Conservation (phyloP, 2,888 invertebrate species). For the Brachylomia viminalis region DNA sequence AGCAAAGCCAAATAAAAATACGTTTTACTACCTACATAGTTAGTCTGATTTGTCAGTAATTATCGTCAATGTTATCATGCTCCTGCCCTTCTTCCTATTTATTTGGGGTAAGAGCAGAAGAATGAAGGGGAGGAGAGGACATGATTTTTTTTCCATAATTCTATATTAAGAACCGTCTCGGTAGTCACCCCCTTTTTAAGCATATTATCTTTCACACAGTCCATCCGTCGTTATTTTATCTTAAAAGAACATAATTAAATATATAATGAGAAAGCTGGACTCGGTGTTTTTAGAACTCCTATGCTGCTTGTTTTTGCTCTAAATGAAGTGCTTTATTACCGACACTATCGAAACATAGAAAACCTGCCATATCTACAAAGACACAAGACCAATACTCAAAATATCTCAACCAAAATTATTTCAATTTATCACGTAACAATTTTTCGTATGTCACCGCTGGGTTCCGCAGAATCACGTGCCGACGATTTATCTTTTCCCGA, state of each 20-base stretch:
- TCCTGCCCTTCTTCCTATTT: too few relatives aligned
- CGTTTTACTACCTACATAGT: background rate
- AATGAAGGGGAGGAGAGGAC: too few relatives aligned
- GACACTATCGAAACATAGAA: background rate
- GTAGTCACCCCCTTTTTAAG: too few relatives aligned
- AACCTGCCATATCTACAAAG: background rate
- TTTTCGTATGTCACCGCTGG: slow-evolving; percentile 74
- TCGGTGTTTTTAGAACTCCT: background rate
- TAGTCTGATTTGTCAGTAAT: background rate
- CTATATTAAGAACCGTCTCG: too few relatives aligned
- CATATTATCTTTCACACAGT: too few relatives aligned
- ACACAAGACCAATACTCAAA: slow-evolving; percentile 21
- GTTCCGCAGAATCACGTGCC: slow-evolving; percentile 76
- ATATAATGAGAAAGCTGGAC: too few relatives aligned
- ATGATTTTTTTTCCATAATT: too few relatives aligned
- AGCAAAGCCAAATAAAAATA: background rate
- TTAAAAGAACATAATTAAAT: too few relatives aligned
- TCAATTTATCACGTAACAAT: slow-evolving; percentile 73
- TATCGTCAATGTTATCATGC: too few relatives aligned
- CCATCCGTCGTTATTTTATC: too few relatives aligned
- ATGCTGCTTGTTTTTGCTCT: background rate
- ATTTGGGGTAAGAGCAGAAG: too few relatives aligned
- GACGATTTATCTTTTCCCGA: slow-evolving; percentile 74
- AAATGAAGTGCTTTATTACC: background rate
- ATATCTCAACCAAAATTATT: slow-evolving; percentile 59